Evolutionary conservation across 2,113 vertebrate species (phyloP).

Genomic region (Dendropsophus ebraccatus): DNA sequence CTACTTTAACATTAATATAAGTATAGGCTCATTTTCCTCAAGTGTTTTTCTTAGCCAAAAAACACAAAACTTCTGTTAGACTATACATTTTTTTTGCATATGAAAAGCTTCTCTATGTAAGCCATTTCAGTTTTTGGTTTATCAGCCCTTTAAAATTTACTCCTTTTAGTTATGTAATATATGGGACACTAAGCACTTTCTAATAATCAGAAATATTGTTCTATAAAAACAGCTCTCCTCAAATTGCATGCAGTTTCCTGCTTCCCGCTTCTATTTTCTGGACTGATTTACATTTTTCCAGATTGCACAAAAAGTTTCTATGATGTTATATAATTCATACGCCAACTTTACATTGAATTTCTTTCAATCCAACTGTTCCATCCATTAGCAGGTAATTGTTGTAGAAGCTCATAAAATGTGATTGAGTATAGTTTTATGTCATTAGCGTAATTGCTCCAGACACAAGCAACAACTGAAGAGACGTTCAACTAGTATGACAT

Average conservation of each 20-base stretch:
- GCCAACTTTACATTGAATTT: conserved; percentile 42
- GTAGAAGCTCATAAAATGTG: conserved; percentile 33
- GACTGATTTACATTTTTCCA: conserved; percentile 35
- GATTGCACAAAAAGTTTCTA: conserved; percentile 30
- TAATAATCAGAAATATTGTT: not conserved
- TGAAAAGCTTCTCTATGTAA: not conserved
- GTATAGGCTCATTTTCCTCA: too few species aligned
- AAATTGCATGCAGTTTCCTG: not conserved
- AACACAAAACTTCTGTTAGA: too few species aligned
- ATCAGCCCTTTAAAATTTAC: not conserved
- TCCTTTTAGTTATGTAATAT: not conserved
- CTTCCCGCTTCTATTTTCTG: conserved; percentile 4
- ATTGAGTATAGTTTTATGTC: conserved; percentile 18
- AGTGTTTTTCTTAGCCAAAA: too few species aligned
- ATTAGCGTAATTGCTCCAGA: not conserved
- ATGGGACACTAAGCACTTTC: not conserved
- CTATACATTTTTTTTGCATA: too few species aligned
- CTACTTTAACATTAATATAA: too few species aligned
- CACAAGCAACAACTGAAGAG: not conserved
- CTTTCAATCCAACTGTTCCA: conserved; percentile 25
- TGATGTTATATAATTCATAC: conserved; percentile 11
- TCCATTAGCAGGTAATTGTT: conserved; percentile 40
- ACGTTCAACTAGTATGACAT: not conserved
- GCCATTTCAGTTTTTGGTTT: not conserved
- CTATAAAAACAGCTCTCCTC: not conserved